phyloP scores from a whole-genome alignment of 2,797 vertebrate genomes.

The Melanotaenia parkinsoni region DNA sequence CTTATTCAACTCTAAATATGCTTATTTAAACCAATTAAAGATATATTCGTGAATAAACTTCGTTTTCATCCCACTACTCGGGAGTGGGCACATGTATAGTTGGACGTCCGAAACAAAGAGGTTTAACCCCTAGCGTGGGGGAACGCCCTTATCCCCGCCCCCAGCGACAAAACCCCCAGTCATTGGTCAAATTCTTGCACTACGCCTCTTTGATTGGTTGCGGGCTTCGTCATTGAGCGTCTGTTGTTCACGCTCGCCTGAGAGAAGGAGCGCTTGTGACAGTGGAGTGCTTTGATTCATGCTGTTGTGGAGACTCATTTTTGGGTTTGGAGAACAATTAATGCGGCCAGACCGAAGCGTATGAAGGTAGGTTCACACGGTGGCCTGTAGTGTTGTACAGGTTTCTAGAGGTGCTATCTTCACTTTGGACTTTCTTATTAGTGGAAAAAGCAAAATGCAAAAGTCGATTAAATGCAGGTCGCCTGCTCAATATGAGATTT shows the following conservation, averaged over 20 bases:
- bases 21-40: not conserved
- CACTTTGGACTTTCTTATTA: not conserved
- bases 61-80: rapidly evolving
- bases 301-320: constrained; percentile 46
- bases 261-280: constrained; percentile 60
- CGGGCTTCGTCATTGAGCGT: constrained; percentile 46
- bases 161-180: not conserved
- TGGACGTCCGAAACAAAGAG: constrained; percentile 82
- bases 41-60: not conserved
- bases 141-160: constrained; percentile 59
- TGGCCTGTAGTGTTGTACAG: not conserved
- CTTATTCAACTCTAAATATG: not conserved
- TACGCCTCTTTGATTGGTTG: constrained; percentile 65
- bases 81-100: constrained; percentile 20
- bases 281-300: constrained; percentile 67
- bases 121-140: constrained; percentile 55
- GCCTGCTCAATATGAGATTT: constrained; percentile 17
- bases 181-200: constrained; percentile 54
- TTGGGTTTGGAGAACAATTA: constrained; percentile 56
- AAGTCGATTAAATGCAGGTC: constrained; percentile 33
- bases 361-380: constrained; percentile 73
- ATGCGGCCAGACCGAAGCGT: constrained; percentile 52
- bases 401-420: not conserved
- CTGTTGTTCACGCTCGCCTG: constrained; percentile 62
- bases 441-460: constrained; percentile 10